phyloP scores from a whole-genome alignment of 2,797 vertebrate species.

The Cynopterus sphinx region DNA sequence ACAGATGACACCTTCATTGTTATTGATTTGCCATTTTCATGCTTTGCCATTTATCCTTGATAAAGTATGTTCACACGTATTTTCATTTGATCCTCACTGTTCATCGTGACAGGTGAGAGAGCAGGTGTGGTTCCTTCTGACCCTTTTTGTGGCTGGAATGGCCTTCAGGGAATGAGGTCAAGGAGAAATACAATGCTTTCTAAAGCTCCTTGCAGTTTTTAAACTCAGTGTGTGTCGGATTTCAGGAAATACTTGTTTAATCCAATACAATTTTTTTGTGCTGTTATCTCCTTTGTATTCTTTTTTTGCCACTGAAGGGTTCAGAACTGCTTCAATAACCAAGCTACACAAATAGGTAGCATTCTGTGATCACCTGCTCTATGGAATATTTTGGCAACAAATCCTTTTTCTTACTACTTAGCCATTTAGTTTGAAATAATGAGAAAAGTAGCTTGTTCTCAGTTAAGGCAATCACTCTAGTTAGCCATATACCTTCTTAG shows the following conservation, averaged over 20 bases:
- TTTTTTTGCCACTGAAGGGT: neutral
- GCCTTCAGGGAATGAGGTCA: conserved; percentile 11
- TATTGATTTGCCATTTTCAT: neutral
- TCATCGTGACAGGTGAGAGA: neutral
- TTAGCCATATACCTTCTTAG: neutral
- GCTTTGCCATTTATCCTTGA: neutral
- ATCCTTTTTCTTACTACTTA: conserved; percentile 26
- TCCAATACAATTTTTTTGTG: neutral
- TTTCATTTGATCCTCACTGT: neutral
- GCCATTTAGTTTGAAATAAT: conserved; percentile 7
- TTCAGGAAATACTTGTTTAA: conserved; percentile 21
- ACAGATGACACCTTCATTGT: neutral
- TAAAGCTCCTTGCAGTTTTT: neutral
- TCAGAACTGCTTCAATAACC: neutral
- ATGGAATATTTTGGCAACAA: neutral
- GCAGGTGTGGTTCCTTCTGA: conserved; percentile 35
- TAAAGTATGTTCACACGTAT: accelerated
- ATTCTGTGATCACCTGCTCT: conserved; percentile 19
- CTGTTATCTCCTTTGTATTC: neutral
- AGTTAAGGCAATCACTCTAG: neutral
- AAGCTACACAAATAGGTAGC: neutral
- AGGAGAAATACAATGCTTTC: neutral
- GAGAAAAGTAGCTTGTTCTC: neutral
- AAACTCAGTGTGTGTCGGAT: neutral
- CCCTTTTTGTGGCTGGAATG: neutral